Evolutionary conservation across 1,140 invertebrate species (phyloP), one percentile per base, ranked within the genome.

Genomic region (Lasioglossum albipes): DNA sequence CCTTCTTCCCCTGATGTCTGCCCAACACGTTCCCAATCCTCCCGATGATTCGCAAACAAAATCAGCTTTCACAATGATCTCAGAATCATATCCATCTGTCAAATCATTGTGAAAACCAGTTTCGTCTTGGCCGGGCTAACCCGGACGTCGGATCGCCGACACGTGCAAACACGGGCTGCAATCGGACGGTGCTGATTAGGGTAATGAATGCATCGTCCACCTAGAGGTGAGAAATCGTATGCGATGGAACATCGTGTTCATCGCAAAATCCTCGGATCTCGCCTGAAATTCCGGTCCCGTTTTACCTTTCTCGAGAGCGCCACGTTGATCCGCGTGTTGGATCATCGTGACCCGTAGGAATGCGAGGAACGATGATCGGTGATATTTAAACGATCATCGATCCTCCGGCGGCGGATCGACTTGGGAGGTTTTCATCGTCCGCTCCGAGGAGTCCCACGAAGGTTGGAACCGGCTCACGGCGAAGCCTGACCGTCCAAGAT

Each of bases 61-160:
- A 97, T 96, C 95, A 97, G 96, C 96, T 97, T 97, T 97, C 96
- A 97, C 96, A 97, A 97, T 97, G 96, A 97, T 97, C 96, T 97
- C 96, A 97, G 96, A 97, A 95, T 95, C 92, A 93, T 94, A 96
- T 95, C 93, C 94, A 96, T 96, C 96, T 97, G 96, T 95, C 95
- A 97, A 96, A 97, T 96, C 96, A 97, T 96, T 97, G 96, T 96
- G 96, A 97, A 97, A 97, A 97, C 96, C 96, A 96, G 96, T 96
- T 96, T 97, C 95, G 96, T 96, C 93, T 94, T 71, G 61, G 73
- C 42, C 57, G 65, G 22, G 20, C 57, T 52, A 2, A 13, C n/a
- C 2, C 31, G 0, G 68, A 22, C 49, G 18, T 45, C 41, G 20
- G 10, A 12, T 22, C 10, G 1, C 41, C 41, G 7, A 3, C 9